Base-by-base conservation (phyloP, 1,140 invertebrate species). In the Heliconius melpomene region DNA sequence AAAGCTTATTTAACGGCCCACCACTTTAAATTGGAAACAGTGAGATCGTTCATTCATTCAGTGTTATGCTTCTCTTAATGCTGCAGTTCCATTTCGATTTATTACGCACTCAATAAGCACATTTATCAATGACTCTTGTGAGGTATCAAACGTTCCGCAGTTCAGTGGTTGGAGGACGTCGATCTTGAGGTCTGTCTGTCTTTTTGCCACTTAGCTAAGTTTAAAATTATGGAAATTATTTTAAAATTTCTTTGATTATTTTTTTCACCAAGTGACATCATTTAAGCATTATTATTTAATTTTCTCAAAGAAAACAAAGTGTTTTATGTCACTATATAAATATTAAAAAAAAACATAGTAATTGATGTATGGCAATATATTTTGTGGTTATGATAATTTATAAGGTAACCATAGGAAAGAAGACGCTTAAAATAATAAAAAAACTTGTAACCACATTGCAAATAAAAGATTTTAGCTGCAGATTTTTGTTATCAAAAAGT, bases 101-200 rank as follows among this genome's bases (percentile, higher is more conserved):
- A 84, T 82, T 82, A 84, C 70, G 74, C 78, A 74, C 80, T 83
- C 71, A 79, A 77, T 79, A 77, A 74, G 82, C 23, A 74, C 60
- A 71, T 79, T 72, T 81, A 79, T 81, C 79, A 79, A 83, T 71
- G 40, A 77, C 82, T 71, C 77, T 80, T 80, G 50, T 70, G 32
- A 36, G 50, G 66, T 74, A 77, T 80, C 79, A 80, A 80, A 77
- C 71, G 75, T 77, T 54, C 79, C 75, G 74, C 40, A 71, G 60
- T 70, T 50, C 75, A 77, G 29, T 60, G 29, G 75, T 23, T 66
- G 54, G 38, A 57, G 75, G 18, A 29, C 26, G 13, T 29, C 16
- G 13, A 77, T 46, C 60, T 70, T 50, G 57, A 50, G 11, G 8
- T 26, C 26, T 66, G 75, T 71, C 32, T 36, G 29, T 36, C 20